Conservation (phyloP, 2,113 vertebrate species). For the Pluvianellus socialis region DNA sequence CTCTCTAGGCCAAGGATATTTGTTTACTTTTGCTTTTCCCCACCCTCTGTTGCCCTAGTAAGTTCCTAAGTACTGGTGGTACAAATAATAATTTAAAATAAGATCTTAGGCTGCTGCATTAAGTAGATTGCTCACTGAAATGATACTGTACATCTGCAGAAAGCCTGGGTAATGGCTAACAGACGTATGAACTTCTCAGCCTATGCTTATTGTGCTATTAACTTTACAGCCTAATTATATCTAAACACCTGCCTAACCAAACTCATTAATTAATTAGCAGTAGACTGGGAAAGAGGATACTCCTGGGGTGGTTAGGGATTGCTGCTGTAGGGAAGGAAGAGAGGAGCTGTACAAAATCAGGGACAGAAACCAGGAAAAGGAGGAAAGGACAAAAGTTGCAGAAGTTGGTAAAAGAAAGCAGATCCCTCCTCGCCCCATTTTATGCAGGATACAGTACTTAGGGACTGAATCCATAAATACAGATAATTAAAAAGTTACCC, state of each 20-base stretch:
- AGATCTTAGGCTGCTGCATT: neutral
- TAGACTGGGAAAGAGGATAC: neutral
- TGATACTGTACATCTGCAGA: neutral
- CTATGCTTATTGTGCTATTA: neutral
- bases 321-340: neutral
- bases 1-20: neutral
- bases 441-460: neutral
- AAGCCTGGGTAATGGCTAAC: neutral
- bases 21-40: neutral
- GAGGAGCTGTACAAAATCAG: neutral
- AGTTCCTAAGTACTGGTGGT: neutral
- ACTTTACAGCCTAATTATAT: constrained; percentile 31
- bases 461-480: constrained; percentile 2
- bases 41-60: neutral
- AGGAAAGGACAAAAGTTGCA: neutral
- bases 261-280: constrained; percentile 42
- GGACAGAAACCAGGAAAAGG: neutral
- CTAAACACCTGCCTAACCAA: constrained; percentile 22
- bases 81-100: neutral
- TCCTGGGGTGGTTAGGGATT: neutral
- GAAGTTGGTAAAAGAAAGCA: neutral
- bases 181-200: neutral
- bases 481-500: neutral
- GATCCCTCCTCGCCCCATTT: neutral
- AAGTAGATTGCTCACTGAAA: neutral